Evolutionary conservation across 2,113 vertebrate genomes (phyloP).

Genomic region (Megaceryle maxima): DNA sequence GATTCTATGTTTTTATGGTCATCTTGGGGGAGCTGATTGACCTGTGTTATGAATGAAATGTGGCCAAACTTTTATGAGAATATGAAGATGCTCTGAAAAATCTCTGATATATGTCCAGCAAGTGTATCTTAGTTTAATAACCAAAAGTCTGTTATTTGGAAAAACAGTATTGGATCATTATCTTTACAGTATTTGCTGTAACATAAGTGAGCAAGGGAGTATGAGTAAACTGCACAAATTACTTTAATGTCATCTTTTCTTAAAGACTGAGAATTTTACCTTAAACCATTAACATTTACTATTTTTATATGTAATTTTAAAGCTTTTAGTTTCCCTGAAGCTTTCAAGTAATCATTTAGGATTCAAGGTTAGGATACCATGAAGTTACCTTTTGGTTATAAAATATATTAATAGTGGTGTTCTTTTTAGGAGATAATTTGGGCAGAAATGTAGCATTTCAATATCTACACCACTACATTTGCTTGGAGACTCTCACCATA

Average conservation of each 20-base stretch:
- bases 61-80: neutral
- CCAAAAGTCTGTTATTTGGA: neutral
- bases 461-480: neutral
- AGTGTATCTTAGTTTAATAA: neutral
- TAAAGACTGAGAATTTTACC: neutral
- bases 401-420: neutral
- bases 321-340: neutral
- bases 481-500: neutral
- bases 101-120: neutral
- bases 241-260: neutral
- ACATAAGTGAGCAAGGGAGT: neutral
- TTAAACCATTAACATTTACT: neutral
- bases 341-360: neutral
- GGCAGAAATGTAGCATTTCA: neutral
- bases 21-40: neutral
- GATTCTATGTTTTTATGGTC: neutral
- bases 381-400: neutral
- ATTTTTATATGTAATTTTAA: neutral
- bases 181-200: neutral
- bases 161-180: neutral
- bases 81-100: neutral
- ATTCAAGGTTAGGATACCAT: neutral
- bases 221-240: neutral
- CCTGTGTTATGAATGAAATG: neutral
- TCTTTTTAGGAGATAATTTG: neutral